Conservation (phyloP, 2,888 invertebrate species). For the Synanthedon formicaeformis region DNA sequence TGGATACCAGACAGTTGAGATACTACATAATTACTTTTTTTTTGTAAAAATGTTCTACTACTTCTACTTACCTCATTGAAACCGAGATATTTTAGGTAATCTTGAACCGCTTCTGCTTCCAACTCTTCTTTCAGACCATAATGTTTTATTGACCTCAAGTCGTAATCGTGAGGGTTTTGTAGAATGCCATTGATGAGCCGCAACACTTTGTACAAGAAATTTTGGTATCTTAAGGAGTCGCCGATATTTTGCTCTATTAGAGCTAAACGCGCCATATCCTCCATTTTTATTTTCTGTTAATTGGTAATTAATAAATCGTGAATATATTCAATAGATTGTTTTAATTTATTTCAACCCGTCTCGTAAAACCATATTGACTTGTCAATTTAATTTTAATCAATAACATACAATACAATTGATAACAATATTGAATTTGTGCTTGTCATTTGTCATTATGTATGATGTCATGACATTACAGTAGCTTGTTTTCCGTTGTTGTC, state of each 20-base stretch:
- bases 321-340: conserved; percentile 7
- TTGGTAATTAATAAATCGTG: neutral
- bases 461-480: too few relatives aligned
- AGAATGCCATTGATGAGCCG: conserved; percentile 38
- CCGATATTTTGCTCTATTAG: conserved; percentile 46
- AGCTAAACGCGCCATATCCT: conserved; percentile 58
- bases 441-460: too few relatives aligned
- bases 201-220: conserved; percentile 42
- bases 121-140: conserved; percentile 28
- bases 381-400: conserved; percentile 46
- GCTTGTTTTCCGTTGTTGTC: too few relatives aligned
- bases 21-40: too few relatives aligned
- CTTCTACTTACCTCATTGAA: conserved; percentile 45
- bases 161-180: conserved; percentile 47
- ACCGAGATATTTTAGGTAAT: conserved; percentile 54
- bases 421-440: conserved; percentile 12
- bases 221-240: conserved; percentile 34
- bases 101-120: conserved; percentile 30
- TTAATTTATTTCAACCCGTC: conserved; percentile 5
- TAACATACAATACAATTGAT: too few relatives aligned
- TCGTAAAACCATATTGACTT: conserved; percentile 17
- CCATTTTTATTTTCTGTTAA: conserved; percentile 30
- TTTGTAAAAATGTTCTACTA: too few relatives aligned
- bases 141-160: conserved; percentile 34
- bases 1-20: too few relatives aligned